phyloP scores from a whole-genome alignment of 2,797 vertebrate species.

The Schizopygopsis malacanthus region DNA sequence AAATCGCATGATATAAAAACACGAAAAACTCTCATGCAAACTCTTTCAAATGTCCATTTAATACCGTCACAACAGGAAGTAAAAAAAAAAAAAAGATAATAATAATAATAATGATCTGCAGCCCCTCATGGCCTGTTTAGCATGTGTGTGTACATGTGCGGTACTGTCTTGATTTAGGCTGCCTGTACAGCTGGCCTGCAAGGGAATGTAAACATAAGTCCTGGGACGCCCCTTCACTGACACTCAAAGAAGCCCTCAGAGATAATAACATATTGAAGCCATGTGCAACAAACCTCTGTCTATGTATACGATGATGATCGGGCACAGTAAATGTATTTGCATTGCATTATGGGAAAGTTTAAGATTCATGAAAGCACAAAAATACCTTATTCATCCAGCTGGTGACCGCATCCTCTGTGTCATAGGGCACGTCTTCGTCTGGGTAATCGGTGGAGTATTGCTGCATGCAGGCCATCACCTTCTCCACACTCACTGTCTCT shows the following conservation, averaged over 20 bases:
- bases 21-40: neutral
- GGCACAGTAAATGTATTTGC: neutral
- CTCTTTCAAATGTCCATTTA: neutral
- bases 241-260: constrained; percentile 25
- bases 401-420: constrained; percentile 91
- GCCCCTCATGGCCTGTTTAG: constrained; percentile 16
- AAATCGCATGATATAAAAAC: neutral
- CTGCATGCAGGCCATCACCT: constrained; percentile 86
- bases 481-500: constrained; percentile 91
- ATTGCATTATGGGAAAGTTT: neutral
- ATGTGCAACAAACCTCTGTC: neutral
- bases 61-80: neutral
- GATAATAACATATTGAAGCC: neutral
- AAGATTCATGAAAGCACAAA: neutral
- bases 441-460: constrained; percentile 86
- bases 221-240: constrained; percentile 37
- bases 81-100: neutral
- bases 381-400: constrained; percentile 97
- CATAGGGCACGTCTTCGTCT: constrained; percentile 89
- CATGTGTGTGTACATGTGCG: constrained; percentile 38
- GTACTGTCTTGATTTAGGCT: constrained; percentile 6
- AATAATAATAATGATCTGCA: neutral
- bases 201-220: constrained; percentile 72
- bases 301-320: neutral
- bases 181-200: constrained; percentile 37